Evolutionary conservation across 2,113 vertebrate species (phyloP), one percentile per base, ranked within the genome.

Genomic region (Peromyscus polionotus): DNA sequence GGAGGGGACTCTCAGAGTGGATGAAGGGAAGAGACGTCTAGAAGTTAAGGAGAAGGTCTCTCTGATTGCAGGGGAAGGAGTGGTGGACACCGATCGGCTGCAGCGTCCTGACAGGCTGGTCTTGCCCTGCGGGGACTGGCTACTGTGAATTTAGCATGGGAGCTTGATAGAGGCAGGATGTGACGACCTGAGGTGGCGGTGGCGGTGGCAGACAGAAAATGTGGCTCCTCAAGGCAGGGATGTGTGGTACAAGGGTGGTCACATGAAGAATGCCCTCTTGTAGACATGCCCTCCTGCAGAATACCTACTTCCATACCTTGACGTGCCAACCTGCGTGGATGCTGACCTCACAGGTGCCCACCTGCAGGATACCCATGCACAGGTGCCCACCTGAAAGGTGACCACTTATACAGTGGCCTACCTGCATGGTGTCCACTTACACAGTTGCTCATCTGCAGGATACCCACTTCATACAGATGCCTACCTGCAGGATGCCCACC

Each of bases 71-170:
- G 4, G 65, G 36, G 31, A 45, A 2, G 12, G 77, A 14, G 63
- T 59, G 2, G 26, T 2, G 45, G 22, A 5, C 42, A 20, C 2
- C 0, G 81, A 36, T 59, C 1, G 17, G 77, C n/a, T 9, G 1
- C 0, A 0, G 26, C 2, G 7, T 6, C 54, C 36, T 28, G 31
- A 36, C 24, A 51, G 5, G 4, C 24, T 11, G 24, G 17, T 5
- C 72, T 45, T 13, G 39, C 51, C 39, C 39, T 26, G 39, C 13
- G 3, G 33, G 0, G 20, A 8, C 0, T 1, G 3, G 54, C 45
- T 42, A n/a, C 17, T 31, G 36, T n/a, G 31, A 12, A 24, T 54
- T 7, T 48, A 22, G 81, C 39, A 4, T 14, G 1, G 14, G 42
- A 68, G 24, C 19, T 39, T 26, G 68, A 20, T 16, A 39, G 59